A percentile compares a stretch with the other conserved stretches of the same genome.
These are phyloP conservation scores for Lasioglossum oenotherae DNA, from an alignment of 2,888 invertebrate species.

Conservation along the genomic window DNA sequence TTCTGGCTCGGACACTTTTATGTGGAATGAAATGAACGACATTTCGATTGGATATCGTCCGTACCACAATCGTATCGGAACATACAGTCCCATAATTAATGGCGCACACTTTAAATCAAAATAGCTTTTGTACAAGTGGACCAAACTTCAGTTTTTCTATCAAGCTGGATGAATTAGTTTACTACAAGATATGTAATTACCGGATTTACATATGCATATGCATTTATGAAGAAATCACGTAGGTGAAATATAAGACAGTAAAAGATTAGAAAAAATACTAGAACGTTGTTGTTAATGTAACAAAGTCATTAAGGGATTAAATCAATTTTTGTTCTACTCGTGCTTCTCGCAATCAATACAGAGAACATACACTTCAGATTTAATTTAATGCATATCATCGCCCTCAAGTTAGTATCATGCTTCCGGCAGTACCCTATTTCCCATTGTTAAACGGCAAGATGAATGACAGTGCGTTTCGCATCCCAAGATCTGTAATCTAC, in stretches of 20 bases:
- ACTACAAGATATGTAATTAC: not conserved
- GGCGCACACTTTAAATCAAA: not conserved
- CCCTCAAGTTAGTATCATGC: not conserved
- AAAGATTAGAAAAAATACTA: too few species aligned
- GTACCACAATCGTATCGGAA: too few species aligned
- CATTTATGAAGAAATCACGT: too few species aligned
- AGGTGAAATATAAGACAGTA: too few species aligned
- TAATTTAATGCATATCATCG: not conserved
- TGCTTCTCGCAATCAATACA: too few species aligned
- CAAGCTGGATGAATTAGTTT: not conserved
- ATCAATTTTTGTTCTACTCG: too few species aligned
- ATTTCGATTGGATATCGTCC: too few species aligned
- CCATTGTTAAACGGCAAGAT: not conserved
- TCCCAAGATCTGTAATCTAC: constrained; percentile 29
- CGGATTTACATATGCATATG: too few species aligned
- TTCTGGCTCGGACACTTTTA: not conserved
- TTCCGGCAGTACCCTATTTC: not conserved
- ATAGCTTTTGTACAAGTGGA: not conserved
- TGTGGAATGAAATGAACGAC: not conserved
- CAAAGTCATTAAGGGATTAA: too few species aligned
- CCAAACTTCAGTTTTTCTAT: not conserved
- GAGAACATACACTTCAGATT: too few species aligned
- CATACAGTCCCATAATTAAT: not conserved
- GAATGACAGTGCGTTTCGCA: not conserved
- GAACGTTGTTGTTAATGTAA: too few species aligned